phyloP scores from a whole-genome alignment of 2,113 vertebrate species.

The Pseudopipra pipra region DNA sequence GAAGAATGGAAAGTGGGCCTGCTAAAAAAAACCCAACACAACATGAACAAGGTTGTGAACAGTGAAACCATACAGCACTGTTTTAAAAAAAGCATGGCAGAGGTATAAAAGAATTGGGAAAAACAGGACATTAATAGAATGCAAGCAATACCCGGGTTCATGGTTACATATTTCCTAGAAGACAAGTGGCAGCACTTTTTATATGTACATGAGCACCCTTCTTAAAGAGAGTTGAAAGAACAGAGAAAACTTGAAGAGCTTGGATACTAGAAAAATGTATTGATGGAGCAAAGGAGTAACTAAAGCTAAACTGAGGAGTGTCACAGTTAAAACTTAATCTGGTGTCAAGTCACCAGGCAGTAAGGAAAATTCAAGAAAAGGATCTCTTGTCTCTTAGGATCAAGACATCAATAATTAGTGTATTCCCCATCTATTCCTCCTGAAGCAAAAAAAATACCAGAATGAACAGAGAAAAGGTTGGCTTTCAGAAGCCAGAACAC shows the following conservation, averaged over 20 bases:
- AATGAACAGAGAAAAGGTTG: neutral
- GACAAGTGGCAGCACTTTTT: neutral
- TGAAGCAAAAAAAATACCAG: neutral
- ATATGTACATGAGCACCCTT: neutral
- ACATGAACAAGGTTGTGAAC: neutral
- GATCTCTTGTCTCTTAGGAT: neutral
- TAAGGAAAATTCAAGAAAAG: neutral
- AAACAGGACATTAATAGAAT: neutral
- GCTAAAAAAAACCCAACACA: accelerated
- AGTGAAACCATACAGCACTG: neutral
- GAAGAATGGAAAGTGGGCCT: neutral
- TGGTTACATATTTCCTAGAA: neutral
- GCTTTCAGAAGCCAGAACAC: neutral
- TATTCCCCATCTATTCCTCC: neutral
- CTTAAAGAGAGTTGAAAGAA: neutral
- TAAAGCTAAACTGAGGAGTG: neutral
- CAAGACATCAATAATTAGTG: neutral
- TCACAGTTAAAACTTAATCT: neutral
- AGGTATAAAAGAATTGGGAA: neutral
- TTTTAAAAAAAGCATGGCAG: neutral
- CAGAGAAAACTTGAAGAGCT: neutral
- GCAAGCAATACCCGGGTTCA: neutral
- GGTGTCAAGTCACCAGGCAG: neutral
- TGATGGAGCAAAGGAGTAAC: neutral
- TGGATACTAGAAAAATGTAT: neutral